Conservation (phyloP, 2,888 invertebrate species). For the Nowickia ferox region DNA sequence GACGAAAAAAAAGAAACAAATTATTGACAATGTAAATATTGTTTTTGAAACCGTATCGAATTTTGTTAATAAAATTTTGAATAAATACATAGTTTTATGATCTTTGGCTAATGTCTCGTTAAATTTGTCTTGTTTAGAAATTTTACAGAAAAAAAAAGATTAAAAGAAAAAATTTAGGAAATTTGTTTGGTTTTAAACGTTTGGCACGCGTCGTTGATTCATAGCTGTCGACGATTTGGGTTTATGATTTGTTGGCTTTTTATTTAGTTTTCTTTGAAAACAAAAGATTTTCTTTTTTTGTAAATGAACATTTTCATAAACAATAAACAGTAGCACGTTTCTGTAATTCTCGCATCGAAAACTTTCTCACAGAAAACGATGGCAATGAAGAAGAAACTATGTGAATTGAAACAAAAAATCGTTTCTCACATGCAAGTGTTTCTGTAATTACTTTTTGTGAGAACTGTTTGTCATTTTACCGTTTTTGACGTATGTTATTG, state of each 20-base stretch:
- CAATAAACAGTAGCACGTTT: too few species aligned
- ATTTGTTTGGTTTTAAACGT: constrained; percentile 28
- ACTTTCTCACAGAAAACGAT: too few species aligned
- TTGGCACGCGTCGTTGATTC: constrained; percentile 71
- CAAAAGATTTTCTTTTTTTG: constrained; percentile 27
- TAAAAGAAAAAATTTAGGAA: neutral
- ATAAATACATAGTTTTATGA: constrained; percentile 53
- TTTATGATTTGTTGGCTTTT: constrained; percentile 24
- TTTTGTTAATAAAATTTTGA: constrained; percentile 35
- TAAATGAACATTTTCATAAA: constrained; percentile 7
- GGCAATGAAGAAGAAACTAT: too few species aligned
- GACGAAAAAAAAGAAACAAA: neutral
- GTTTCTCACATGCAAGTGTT: too few species aligned
- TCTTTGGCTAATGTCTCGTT: constrained; percentile 50
- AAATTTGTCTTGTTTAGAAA: constrained; percentile 55
- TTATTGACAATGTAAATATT: constrained; percentile 15
- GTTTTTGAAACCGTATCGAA: constrained; percentile 26
- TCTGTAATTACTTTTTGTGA: too few species aligned
- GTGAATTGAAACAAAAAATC: too few species aligned
- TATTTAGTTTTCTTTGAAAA: constrained; percentile 23
- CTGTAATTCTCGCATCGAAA: too few species aligned
- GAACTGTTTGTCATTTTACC: too few species aligned
- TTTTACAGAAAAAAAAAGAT: constrained; percentile 12
- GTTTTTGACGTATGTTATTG: too few species aligned
- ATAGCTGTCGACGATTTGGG: constrained; percentile 38